A percentile compares a stretch with the other conserved stretches of the same genome.
phyloP scores from a whole-genome alignment of 2,797 vertebrate species.

The Carcharodon carcharias region DNA sequence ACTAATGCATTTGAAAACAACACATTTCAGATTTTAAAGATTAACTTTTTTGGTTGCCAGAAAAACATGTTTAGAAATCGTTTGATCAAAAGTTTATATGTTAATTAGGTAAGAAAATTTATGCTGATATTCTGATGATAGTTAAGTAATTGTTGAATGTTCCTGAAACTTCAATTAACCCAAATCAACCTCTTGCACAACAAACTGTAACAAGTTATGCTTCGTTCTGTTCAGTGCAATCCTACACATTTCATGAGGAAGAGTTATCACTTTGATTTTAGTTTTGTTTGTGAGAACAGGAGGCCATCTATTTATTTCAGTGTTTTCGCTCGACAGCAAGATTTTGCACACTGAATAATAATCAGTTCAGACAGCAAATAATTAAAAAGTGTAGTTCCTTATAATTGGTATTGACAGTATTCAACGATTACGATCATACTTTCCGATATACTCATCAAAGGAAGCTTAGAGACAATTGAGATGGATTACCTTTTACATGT shows the following conservation, averaged over 20 bases:
- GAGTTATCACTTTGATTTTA: not conserved
- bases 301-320: conserved; percentile 5
- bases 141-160: not conserved
- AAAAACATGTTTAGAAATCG: not conserved
- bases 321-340: not conserved
- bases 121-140: not conserved
- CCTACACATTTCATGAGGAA: not conserved
- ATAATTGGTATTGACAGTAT: not conserved
- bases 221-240: not conserved
- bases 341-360: conserved; percentile 10
- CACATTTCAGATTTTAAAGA: not conserved
- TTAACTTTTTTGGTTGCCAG: not conserved
- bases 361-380: not conserved
- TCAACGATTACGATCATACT: not conserved
- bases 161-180: not conserved
- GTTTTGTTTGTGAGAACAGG: conserved; percentile 13
- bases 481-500: not conserved
- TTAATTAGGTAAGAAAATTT: not conserved
- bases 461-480: no score
- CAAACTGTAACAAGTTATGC: not conserved
- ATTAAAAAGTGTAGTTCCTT: not conserved
- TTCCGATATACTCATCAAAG: not conserved
- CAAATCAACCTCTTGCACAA: not conserved
- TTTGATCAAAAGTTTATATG: not conserved
- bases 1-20: not conserved